Evolutionary conservation across 2,888 invertebrate genomes (phyloP).

Genomic region (Listrodromus nycthemerus): DNA sequence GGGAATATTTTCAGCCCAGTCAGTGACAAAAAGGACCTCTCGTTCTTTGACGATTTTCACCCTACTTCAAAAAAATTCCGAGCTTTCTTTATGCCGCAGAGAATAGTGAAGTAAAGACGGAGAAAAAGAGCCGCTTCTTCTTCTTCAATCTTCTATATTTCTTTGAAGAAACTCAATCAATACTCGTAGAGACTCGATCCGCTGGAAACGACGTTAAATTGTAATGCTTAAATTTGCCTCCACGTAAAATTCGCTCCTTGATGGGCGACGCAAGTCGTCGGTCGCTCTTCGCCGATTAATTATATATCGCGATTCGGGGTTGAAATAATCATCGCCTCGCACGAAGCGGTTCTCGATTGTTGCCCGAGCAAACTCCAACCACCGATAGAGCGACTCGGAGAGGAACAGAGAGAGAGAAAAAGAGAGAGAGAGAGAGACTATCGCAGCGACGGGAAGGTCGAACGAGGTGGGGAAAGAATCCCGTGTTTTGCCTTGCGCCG

Average conservation of each 20-base stretch:
- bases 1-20: too few relatives aligned
- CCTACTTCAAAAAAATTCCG: too few relatives aligned
- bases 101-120: background rate
- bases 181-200: conserved; percentile 12
- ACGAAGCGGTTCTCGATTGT: background rate
- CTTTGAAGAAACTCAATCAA: conserved; percentile 14
- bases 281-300: background rate
- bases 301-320: background rate
- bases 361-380: background rate
- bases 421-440: conserved; percentile 9
- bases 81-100: background rate
- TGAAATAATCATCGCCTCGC: background rate
- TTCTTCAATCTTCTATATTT: conserved; percentile 6
- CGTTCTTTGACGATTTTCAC: background rate
- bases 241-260: background rate
- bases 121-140: conserved; percentile 9
- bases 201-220: conserved; percentile 8
- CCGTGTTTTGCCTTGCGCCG: conserved; percentile 75
- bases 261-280: background rate
- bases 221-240: background rate
- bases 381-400: background rate
- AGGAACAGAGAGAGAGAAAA: conserved; percentile 15
- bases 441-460: conserved; percentile 2
- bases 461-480: conserved; percentile 52
- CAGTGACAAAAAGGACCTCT: background rate